Percentiles rank a stretch among this genome's conserved stretches.
phyloP scores from a whole-genome alignment of 2,888 invertebrate species.

The Sarcophaga caerulescens region DNA sequence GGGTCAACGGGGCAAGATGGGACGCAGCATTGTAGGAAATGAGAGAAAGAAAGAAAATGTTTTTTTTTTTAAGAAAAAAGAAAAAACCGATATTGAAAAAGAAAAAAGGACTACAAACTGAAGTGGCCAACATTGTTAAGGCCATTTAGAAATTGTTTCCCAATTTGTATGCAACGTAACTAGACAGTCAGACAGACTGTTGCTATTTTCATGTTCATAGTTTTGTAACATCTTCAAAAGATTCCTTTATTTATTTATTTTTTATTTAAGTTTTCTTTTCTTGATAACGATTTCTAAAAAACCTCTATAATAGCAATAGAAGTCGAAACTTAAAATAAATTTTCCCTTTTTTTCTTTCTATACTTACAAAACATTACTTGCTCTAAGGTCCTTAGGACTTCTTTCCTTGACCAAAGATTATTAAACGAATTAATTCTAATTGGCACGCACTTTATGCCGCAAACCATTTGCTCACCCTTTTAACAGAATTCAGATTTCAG shows the following conservation, averaged over 20 bases:
- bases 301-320: neutral
- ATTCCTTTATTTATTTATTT: neutral
- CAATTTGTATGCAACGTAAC: slow-evolving; percentile 63
- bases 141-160: slow-evolving; percentile 75
- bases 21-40: neutral
- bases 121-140: slow-evolving; percentile 68
- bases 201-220: slow-evolving; percentile 63
- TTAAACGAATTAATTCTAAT: slow-evolving; percentile 59
- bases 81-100: slow-evolving; percentile 18
- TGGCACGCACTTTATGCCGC: slow-evolving; percentile 51
- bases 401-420: slow-evolving; percentile 10
- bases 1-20: neutral
- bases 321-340: neutral
- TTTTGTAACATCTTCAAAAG: slow-evolving; percentile 64
- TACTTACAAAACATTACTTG: neutral
- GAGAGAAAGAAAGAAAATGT: neutral
- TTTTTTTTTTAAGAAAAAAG: neutral
- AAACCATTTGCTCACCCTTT: neutral
- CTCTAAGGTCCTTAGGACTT: slow-evolving; percentile 31
- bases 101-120: slow-evolving; percentile 53
- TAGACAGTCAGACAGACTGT: slow-evolving; percentile 35
- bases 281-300: slow-evolving; percentile 11
- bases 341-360: no score
- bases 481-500: neutral
- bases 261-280: slow-evolving; percentile 26